phyloP scores from a whole-genome alignment of 2,888 invertebrate genomes.

The Tenthredo distinguenda region DNA sequence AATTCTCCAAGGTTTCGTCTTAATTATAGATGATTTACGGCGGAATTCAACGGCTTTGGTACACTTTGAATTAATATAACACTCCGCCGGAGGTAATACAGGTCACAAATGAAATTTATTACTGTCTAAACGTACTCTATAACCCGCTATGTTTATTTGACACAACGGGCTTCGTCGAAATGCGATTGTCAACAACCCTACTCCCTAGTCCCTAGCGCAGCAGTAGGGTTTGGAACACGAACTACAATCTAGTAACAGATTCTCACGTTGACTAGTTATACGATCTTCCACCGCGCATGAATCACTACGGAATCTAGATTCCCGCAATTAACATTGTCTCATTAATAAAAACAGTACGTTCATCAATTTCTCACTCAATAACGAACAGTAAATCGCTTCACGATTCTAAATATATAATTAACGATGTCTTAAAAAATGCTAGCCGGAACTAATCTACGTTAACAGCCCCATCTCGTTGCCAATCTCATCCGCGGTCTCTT shows the following conservation, averaged over 20 bases:
- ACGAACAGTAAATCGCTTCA: no score
- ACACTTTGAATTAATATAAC: not conserved
- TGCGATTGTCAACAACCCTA: conserved; percentile 44
- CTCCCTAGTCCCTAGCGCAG: not conserved
- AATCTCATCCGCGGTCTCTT: not conserved
- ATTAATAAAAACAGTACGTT: no score
- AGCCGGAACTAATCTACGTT: no score
- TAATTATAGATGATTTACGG: not conserved
- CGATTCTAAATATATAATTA: no score
- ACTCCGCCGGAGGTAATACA: not conserved
- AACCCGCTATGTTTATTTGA: conserved; percentile 42
- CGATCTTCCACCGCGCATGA: not conserved
- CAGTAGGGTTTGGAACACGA: conserved; percentile 15
- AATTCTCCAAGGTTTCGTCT: not conserved
- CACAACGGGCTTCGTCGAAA: conserved; percentile 36
- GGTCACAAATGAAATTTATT: not conserved
- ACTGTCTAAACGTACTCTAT: not conserved
- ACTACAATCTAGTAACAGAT: not conserved
- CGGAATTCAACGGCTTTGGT: not conserved
- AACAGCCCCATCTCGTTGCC: not conserved
- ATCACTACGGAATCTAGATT: not conserved
- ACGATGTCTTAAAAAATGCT: no score
- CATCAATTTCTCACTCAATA: no score
- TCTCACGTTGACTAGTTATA: not conserved
- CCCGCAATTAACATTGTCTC: not conserved